A percentile compares a stretch with the other conserved stretches of the same genome.
These are phyloP conservation scores for Botia kubotai DNA, from an alignment of 2,797 vertebrate species.

Conservation along the genomic window DNA sequence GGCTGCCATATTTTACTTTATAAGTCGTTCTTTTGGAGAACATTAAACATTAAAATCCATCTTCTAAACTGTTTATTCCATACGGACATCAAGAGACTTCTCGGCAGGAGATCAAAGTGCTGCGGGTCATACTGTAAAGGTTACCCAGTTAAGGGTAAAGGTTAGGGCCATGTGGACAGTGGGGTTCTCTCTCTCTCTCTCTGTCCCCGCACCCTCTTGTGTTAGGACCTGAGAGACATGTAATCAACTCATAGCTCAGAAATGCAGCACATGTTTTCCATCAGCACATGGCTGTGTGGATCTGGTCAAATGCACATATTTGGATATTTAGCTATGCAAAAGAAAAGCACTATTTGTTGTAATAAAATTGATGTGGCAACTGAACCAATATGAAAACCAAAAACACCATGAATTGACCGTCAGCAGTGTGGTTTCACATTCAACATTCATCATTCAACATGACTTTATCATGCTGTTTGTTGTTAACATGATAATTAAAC, in stretches of 20 bases:
- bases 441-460: no score
- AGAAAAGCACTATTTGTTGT: slow-evolving; percentile 71
- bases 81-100: slow-evolving; percentile 32
- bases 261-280: slow-evolving; percentile 82
- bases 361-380: slow-evolving; percentile 71
- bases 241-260: slow-evolving; percentile 79
- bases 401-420: not conserved
- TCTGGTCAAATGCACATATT: slow-evolving; percentile 67
- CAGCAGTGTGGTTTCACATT: not conserved
- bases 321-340: slow-evolving; percentile 52
- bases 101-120: not conserved
- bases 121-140: not conserved
- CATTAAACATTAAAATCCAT: slow-evolving; percentile 59
- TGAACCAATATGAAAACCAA: slow-evolving; percentile 65
- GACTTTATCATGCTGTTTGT: no score
- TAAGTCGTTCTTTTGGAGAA: slow-evolving; percentile 75
- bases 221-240: slow-evolving; percentile 68
- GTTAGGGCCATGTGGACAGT: no score
- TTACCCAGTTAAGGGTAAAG: slow-evolving; percentile 21
- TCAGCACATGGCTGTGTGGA: slow-evolving; percentile 71
- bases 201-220: not conserved
- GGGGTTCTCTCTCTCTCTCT: not conserved
- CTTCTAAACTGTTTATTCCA: slow-evolving; percentile 51
- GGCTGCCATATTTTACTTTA: slow-evolving; percentile 73
- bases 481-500: no score